Evolutionary conservation across 2,797 vertebrate genomes (phyloP).

Genomic region (Ibycter americanus): DNA sequence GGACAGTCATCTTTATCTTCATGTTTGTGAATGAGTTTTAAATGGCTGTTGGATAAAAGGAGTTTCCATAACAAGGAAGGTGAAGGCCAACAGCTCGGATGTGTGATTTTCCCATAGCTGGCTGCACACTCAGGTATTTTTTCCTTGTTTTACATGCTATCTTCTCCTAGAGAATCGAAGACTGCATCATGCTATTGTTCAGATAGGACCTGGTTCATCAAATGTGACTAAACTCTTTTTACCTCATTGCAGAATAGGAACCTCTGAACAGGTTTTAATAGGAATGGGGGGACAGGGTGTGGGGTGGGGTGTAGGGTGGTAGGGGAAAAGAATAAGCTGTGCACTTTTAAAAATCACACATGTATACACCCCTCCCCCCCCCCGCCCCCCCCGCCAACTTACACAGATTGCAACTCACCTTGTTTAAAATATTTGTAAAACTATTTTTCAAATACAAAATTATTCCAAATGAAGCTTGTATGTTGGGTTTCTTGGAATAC

Average conservation of each 20-base stretch:
- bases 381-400: too few species aligned
- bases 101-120: neutral
- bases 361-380: accelerated
- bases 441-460: neutral
- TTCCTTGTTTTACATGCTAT: neutral
- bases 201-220: neutral
- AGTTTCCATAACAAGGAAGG: neutral
- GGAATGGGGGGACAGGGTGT: neutral
- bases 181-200: neutral
- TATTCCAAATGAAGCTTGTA: neutral
- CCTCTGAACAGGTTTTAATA: neutral
- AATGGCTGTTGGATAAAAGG: neutral
- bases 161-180: neutral
- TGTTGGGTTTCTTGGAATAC: neutral
- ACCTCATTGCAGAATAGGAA: neutral
- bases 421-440: neutral
- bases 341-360: neutral
- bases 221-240: neutral
- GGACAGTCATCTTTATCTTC: neutral
- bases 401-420: neutral
- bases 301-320: too few species aligned
- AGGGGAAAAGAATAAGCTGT: neutral
- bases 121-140: neutral
- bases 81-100: neutral
- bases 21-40: neutral